These are phyloP conservation scores for Bradypodion pumilum DNA, from an alignment of 2,797 vertebrate species.

Conservation along the genomic window DNA sequence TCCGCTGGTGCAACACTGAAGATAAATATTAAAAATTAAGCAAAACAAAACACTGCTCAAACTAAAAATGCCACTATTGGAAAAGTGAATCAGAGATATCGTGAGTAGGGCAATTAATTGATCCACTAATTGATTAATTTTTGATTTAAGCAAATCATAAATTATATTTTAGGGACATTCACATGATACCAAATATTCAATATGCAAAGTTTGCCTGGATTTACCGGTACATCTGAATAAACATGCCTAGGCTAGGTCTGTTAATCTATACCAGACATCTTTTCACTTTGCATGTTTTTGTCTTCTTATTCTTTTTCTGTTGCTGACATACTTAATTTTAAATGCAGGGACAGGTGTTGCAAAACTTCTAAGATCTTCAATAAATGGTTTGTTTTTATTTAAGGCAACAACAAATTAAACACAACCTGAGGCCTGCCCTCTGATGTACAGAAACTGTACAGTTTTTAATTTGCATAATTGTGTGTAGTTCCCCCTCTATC, in stretches of 20 bases:
- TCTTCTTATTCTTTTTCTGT: neutral
- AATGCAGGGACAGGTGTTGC: neutral
- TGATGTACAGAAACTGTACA: neutral
- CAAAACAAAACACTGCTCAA: too few relatives aligned
- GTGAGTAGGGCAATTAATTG: neutral
- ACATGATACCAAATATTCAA: neutral
- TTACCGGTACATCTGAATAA: neutral
- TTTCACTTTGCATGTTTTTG: constrained; percentile 27
- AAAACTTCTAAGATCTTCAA: neutral
- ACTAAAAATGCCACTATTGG: neutral
- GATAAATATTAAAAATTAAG: neutral
- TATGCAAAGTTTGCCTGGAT: too few relatives aligned
- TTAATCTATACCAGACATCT: neutral
- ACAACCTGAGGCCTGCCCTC: neutral
- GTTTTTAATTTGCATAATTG: neutral
- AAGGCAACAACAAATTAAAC: neutral
- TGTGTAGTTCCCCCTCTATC: neutral
- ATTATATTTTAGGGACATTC: neutral
- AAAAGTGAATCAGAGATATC: neutral
- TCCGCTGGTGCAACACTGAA: neutral
- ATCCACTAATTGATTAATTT: neutral
- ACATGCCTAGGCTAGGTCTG: constrained; percentile 3
- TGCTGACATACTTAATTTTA: neutral
- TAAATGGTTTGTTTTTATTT: neutral
- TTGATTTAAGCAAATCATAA: too few relatives aligned